Conservation (phyloP, 2,797 vertebrate genomes). For the Peromyscus attwateri region DNA sequence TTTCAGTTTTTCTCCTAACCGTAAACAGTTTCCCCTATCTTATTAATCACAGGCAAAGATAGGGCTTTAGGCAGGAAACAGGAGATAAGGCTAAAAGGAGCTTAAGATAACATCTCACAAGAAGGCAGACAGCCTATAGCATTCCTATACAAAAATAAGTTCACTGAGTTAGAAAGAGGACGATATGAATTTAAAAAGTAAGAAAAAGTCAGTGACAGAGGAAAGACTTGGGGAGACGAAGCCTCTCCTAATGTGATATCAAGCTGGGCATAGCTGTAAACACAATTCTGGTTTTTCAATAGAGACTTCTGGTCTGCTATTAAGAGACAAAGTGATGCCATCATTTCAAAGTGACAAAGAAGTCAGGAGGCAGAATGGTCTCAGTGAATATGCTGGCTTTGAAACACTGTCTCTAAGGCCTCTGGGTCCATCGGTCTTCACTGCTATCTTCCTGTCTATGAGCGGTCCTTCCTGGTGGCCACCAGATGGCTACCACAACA, state of each 20-base stretch:
- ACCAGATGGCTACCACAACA: not conserved
- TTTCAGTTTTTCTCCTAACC: not conserved
- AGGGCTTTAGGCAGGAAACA: not conserved
- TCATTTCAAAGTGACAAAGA: not conserved
- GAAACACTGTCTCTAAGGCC: not conserved
- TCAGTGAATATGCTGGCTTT: not conserved
- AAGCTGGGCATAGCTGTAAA: not conserved
- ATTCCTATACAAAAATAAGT: not conserved
- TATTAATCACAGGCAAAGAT: not conserved
- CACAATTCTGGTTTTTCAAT: not conserved
- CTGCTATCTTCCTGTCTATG: not conserved
- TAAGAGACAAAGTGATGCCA: not conserved
- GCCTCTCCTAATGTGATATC: not conserved
- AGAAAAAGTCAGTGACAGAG: not conserved
- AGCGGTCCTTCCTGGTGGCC: not conserved
- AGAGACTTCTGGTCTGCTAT: not conserved
- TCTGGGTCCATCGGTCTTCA: not conserved
- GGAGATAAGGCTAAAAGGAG: not conserved
- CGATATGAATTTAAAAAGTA: not conserved
- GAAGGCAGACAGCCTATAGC: not conserved
- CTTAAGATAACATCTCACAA: slow-evolving; percentile 35
- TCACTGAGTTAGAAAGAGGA: not conserved
- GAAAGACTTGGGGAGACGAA: not conserved
- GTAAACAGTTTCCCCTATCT: slow-evolving; percentile 5
- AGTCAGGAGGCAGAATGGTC: not conserved